Conservation (phyloP, 2,113 vertebrate species). For the Paradoxurus hermaphroditus region DNA sequence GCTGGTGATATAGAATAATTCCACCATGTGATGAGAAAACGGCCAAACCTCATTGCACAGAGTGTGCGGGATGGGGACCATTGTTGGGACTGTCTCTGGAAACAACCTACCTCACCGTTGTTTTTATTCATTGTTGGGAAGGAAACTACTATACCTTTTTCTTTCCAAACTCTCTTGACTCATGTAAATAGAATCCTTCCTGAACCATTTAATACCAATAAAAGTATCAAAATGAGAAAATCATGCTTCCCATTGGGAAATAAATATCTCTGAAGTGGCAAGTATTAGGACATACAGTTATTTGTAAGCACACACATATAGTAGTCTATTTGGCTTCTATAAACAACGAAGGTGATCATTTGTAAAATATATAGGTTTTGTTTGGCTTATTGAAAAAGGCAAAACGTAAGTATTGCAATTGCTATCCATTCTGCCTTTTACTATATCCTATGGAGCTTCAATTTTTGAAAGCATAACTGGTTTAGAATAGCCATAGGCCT, state of each 20-base stretch:
- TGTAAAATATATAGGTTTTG: background rate
- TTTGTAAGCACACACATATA: background rate
- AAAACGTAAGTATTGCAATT: background rate
- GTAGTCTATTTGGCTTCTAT: background rate
- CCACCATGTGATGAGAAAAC: background rate
- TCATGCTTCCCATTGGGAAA: background rate
- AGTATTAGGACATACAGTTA: background rate
- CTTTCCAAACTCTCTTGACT: background rate
- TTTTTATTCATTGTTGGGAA: background rate
- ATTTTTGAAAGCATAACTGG: slow-evolving; percentile 45
- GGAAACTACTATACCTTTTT: background rate
- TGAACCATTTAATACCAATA: background rate
- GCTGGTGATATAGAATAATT: too few species aligned
- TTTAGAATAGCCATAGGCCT: slow-evolving; percentile 25
- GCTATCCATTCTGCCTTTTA: background rate
- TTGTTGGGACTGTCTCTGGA: background rate
- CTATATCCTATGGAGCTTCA: background rate
- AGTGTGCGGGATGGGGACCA: background rate
- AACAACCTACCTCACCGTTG: background rate
- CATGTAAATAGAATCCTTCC: background rate
- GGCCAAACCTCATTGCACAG: background rate
- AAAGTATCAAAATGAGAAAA: slow-evolving; percentile 38
- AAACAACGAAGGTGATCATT: background rate
- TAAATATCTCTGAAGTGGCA: slow-evolving; percentile 39
- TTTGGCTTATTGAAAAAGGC: slow-evolving; percentile 18